Percentiles rank a stretch among this genome's conserved stretches.
phyloP scores from a whole-genome alignment of 2,888 invertebrate species.

The Lasius fuliginosus region DNA sequence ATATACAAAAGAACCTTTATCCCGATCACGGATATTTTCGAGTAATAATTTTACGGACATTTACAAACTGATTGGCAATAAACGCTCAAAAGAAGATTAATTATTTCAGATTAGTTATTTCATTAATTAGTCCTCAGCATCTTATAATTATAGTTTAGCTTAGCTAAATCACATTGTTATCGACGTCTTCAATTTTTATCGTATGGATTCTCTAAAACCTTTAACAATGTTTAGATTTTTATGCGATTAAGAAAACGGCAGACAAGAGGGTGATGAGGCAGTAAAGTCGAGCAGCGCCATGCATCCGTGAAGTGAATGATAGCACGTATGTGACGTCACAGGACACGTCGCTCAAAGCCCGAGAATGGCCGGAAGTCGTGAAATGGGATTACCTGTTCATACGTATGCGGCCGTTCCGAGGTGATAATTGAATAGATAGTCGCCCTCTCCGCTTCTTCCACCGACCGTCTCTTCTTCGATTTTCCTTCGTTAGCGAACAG shows the following conservation, averaged over 20 bases:
- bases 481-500: constrained; percentile 72
- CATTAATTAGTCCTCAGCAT: not conserved
- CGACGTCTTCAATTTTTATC: not conserved
- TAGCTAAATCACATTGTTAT: not conserved
- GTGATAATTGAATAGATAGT: constrained; percentile 86
- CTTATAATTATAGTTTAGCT: not conserved
- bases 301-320: constrained; percentile 80
- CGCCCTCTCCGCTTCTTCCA: constrained; percentile 71
- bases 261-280: constrained; percentile 60
- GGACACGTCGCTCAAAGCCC: constrained; percentile 85
- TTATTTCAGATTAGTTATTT: not conserved
- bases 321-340: constrained; percentile 81
- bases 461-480: constrained; percentile 70
- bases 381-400: constrained; percentile 84
- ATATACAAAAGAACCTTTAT: constrained; percentile 68
- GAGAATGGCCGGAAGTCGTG: constrained; percentile 86
- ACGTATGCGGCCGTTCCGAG: constrained; percentile 80
- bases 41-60: constrained; percentile 67
- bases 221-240: constrained; percentile 9
- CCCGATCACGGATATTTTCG: constrained; percentile 64
- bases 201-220: not conserved
- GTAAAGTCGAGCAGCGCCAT: constrained; percentile 61
- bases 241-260: constrained; percentile 74
- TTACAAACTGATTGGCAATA: constrained; percentile 42
- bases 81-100: not conserved